Evolutionary conservation across 2,113 vertebrate genomes (phyloP).

Genomic region (Pelmatolapia mariae): DNA sequence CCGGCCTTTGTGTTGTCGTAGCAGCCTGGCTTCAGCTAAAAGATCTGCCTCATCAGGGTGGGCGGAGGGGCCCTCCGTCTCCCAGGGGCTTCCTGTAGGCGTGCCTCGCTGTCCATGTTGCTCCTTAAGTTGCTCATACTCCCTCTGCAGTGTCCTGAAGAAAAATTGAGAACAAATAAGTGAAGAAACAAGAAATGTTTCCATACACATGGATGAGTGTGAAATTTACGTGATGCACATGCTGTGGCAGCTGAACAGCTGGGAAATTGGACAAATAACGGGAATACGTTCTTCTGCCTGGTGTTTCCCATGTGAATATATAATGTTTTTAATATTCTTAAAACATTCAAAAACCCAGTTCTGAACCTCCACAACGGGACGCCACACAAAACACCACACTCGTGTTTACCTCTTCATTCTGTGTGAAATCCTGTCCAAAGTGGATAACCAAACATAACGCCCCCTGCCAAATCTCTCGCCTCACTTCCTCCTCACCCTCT

Average conservation of each 20-base stretch:
- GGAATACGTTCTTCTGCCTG: neutral
- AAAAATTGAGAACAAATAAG: neutral
- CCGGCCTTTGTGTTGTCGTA: slow-evolving; percentile 93
- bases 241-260: neutral
- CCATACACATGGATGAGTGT: neutral
- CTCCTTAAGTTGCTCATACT: slow-evolving; percentile 90
- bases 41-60: slow-evolving; percentile 68
- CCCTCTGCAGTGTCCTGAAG: slow-evolving; percentile 81
- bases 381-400: neutral
- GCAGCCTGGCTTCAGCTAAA: slow-evolving; percentile 86
- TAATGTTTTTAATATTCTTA: neutral
- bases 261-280: neutral
- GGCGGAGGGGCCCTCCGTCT: slow-evolving; percentile 51
- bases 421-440: slow-evolving; percentile 21
- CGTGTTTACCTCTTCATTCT: slow-evolving; percentile 3
- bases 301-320: neutral
- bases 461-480: neutral
- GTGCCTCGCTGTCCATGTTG: slow-evolving; percentile 79
- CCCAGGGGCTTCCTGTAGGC: slow-evolving; percentile 66
- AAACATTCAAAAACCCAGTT: neutral
- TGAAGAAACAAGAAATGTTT: neutral
- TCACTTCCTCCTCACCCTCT: neutral
- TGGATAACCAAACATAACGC: slow-evolving; percentile 20
- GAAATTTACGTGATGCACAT: neutral
- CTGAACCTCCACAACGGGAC: neutral